Evolutionary conservation across 2,113 vertebrate species (phyloP).

Genomic region (Chaetorhynchus papuensis): DNA sequence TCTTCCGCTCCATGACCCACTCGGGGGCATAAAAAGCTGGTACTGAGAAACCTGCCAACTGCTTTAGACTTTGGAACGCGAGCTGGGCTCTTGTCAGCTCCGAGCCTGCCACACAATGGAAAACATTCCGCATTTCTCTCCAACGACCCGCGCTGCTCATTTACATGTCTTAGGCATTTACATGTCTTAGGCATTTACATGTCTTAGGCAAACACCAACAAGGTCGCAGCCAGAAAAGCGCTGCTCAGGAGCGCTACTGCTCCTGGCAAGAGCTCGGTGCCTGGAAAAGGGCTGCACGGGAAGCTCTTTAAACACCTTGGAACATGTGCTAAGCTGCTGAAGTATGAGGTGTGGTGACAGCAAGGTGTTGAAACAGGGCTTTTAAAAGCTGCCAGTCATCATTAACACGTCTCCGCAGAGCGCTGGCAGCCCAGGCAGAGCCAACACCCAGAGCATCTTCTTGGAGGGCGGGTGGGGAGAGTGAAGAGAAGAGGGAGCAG

Average conservation of each 20-base stretch:
- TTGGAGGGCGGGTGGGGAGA: background rate
- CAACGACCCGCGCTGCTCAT: conserved; percentile 44
- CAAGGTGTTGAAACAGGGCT: conserved; percentile 60
- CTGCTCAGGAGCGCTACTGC: conserved; percentile 51
- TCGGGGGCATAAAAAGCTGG: conserved; percentile 71
- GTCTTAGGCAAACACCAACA: conserved; percentile 45
- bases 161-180: conserved; percentile 50
- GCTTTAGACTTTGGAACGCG: conserved; percentile 60
- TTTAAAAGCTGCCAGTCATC: conserved; percentile 61
- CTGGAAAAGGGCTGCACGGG: background rate
- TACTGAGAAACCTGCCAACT: conserved; percentile 71
- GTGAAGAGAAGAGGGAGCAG: background rate
- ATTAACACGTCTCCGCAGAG: conserved; percentile 47
- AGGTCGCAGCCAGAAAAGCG: conserved; percentile 59
- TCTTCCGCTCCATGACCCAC: conserved; percentile 56
- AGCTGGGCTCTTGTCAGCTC: conserved; percentile 40
- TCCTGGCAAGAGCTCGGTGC: conserved; percentile 25
- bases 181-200: no score
- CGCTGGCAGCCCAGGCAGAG: background rate
- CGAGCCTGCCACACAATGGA: conserved; percentile 21
- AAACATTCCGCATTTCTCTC: background rate
- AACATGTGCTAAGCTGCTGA: conserved; percentile 62
- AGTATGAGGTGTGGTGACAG: conserved; percentile 65
- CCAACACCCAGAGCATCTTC: conserved; percentile 45
- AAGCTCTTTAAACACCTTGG: conserved; percentile 54